Conservation (phyloP, 23 tunicate genomes). For the Ascidia mentula region DNA sequence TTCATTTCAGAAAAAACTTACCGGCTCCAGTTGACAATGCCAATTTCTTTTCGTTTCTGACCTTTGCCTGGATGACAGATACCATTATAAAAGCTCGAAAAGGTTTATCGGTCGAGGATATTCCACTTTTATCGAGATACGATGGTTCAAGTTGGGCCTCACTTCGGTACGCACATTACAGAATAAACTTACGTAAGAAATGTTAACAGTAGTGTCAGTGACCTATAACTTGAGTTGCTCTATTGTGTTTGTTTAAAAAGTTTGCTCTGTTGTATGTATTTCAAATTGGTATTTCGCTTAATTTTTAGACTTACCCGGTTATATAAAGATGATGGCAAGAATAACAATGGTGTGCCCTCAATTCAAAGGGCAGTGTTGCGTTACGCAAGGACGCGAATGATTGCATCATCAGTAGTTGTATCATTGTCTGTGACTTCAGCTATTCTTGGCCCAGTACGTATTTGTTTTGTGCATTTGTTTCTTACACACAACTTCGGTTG, state of each 20-base stretch:
- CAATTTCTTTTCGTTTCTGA: constrained; percentile 57
- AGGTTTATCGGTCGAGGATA: constrained; percentile 21
- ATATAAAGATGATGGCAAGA: constrained; percentile 43
- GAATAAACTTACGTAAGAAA: too few species aligned
- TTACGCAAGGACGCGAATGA: constrained; percentile 38
- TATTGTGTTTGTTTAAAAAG: neutral
- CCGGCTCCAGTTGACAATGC: constrained; percentile 72
- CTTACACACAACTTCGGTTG: neutral
- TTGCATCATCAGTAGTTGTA: constrained; percentile 27
- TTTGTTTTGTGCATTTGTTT: neutral
- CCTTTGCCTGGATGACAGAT: constrained; percentile 57
- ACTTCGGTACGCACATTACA: constrained; percentile 39
- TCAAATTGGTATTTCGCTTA: neutral
- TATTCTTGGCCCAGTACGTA: constrained; percentile 56
- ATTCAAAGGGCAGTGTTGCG: constrained; percentile 48
- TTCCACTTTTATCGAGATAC: constrained; percentile 58
- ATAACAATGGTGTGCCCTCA: constrained; percentile 28
- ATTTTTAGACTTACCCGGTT: constrained; percentile 33
- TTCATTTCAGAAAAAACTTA: constrained; percentile 41
- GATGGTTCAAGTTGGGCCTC: constrained; percentile 43
- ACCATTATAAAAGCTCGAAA: constrained; percentile 42
- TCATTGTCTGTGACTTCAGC: constrained; percentile 33
- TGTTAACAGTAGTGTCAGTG: too few species aligned
- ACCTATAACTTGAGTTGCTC: neutral
- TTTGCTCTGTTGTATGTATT: neutral